Base-by-base conservation (phyloP, 2,888 invertebrate species). In the Acleris holmiana region DNA sequence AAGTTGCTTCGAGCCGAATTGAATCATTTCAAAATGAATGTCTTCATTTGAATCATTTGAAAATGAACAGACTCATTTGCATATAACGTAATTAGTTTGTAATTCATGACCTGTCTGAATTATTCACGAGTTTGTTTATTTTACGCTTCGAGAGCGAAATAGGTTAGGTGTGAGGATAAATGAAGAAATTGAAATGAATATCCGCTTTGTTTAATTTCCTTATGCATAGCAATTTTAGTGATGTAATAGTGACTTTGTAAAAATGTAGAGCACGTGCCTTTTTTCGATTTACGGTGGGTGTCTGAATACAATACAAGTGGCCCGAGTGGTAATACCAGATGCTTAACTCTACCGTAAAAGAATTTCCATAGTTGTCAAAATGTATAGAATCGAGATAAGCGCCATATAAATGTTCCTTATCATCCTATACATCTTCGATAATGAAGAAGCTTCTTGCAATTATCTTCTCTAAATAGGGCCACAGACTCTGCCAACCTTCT, bases 11-110 rank as follows among this genome's bases (percentile, higher is more conserved):
- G 72, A 76, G 72, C 72, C 73, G 86, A 86, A 89, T 91, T 88
- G 88, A 89, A 87, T 85, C 82, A 87, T 88, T 89, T 84, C 83
- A 80, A 79, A 83, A 83, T 81, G 78, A 84, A 85, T 80, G 79
- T 72, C 78, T 83, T 84, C 80, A 88, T 90, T 89, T 87, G 83
- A 53, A 61, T 61, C 60, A 53, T 61, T 61, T 53, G 83, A 82
- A 79, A 83, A 83, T 82, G 78, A 84, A 85, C 80, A 78, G 71
- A 77, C 83, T 83, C 80, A 89, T 91, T 90, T 88, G 83, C 88
- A 90, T 90, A 84, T 78, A 76, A 76, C 79, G 76, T 86, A 89
- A 89, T 89, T 88, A 88, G 80, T 82, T 78, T 73, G 77, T 85
- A 82, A 85, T 85, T 86, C 82, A 80, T 79, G 73, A 71, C 69